Evolutionary conservation across 1,140 invertebrate genomes (phyloP).

Genomic region (Dendroctonus valens): DNA sequence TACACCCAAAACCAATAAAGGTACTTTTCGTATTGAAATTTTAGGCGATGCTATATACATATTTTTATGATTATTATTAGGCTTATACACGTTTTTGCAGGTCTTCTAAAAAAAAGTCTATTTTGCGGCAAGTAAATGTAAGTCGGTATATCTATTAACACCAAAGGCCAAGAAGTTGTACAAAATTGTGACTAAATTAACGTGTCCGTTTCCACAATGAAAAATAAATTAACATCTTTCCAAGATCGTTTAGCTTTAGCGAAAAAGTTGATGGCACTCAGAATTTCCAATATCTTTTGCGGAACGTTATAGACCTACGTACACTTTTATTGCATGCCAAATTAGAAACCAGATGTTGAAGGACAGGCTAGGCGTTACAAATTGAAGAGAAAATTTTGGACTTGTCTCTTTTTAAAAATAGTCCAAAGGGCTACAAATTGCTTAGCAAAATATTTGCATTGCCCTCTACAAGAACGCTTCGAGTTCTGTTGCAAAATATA

Average conservation of each 20-base stretch:
- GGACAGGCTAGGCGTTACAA: constrained; percentile 35
- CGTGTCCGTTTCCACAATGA: too few species aligned
- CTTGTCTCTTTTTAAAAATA: constrained; percentile 39
- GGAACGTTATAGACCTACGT: constrained; percentile 21
- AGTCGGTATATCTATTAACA: too few species aligned
- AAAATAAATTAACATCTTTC: constrained; percentile 1
- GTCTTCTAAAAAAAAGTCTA: too few species aligned
- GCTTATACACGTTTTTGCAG: too few species aligned
- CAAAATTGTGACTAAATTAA: too few species aligned
- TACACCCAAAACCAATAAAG: too few species aligned
- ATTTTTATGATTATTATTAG: too few species aligned
- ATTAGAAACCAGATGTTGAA: constrained; percentile 15
- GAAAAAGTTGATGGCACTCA: neutral
- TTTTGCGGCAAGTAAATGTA: too few species aligned
- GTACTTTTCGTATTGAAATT: too few species aligned
- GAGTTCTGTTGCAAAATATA: constrained; percentile 35
- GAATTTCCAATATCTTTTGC: constrained; percentile 10
- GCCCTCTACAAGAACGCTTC: constrained; percentile 35
- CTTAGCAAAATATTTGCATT: constrained; percentile 35
- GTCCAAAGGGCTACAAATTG: constrained; percentile 39
- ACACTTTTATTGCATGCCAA: constrained; percentile 30
- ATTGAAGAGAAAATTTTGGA: constrained; percentile 40
- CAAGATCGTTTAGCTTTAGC: neutral
- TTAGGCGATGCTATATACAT: too few species aligned
- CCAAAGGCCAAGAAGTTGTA: too few species aligned